These are phyloP conservation scores for Enteromius viviparus DNA, from an alignment of 2,797 vertebrate species.

Conservation along the genomic window DNA sequence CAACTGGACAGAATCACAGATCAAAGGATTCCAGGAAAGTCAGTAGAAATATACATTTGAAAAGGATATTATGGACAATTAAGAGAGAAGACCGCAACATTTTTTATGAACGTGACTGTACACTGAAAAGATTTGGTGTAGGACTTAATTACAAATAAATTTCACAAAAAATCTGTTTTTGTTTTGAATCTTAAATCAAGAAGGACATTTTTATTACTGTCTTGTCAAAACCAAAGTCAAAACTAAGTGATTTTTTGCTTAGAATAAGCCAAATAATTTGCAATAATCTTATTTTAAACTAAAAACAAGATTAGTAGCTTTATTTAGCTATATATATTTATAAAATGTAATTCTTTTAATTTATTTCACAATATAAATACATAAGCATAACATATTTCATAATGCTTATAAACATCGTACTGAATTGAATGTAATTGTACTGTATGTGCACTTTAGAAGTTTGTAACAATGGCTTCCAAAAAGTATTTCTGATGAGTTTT, in stretches of 20 bases:
- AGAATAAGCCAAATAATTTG: too few species aligned
- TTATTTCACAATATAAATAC: too few species aligned
- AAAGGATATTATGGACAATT: neutral
- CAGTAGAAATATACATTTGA: conserved; percentile 5
- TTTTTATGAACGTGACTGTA: neutral
- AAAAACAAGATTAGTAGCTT: too few species aligned
- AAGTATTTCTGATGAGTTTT: neutral
- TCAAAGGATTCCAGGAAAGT: conserved; percentile 35
- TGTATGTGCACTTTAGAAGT: neutral
- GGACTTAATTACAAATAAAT: neutral
- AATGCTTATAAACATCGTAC: neutral
- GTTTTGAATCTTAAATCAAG: too few species aligned
- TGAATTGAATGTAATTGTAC: neutral
- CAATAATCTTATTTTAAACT: too few species aligned
- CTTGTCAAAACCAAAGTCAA: too few species aligned
- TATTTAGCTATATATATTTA: too few species aligned
- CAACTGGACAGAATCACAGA: conserved; percentile 16
- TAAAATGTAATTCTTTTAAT: too few species aligned
- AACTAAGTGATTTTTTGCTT: too few species aligned
- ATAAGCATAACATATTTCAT: too few species aligned
- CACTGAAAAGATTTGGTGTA: neutral
- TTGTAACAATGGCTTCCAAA: neutral
- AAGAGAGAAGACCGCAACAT: neutral
- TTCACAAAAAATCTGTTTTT: neutral
- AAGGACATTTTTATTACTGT: too few species aligned